Base-by-base conservation (phyloP, 1,140 invertebrate species). In the Triops longicaudatus region DNA sequence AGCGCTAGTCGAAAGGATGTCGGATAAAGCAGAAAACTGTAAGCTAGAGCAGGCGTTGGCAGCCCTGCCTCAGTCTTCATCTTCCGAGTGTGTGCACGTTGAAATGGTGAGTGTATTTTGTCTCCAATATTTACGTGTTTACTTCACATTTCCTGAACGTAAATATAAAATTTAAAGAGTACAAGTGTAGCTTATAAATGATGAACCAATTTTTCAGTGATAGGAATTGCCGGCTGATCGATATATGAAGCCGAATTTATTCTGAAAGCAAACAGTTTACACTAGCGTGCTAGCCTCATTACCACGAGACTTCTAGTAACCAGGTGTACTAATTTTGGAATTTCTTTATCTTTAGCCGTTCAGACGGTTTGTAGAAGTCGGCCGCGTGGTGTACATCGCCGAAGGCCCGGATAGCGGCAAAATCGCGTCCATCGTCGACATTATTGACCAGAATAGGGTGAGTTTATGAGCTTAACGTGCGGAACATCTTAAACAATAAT, bases 401-500 rank as follows among this genome's bases (percentile, higher is more conserved):
- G 91, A 95, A 84, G 97, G 97, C 17, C 87, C 89, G 74, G 85
- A 96, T 80, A 91, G 92, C 83, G 97, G 97, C 79, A 97, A 98
- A 87, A 86, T 98, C 74, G 91, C 93, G 79, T 89, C 90, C 80
- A 97, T 99, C 82, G 94, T 98, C 71, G 95, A 99, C 86, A 89
- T 99, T 81, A 96, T 99, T 82, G 97, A 99, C 84, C 96, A 98
- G 88, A 99, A 96, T 83, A 91, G 95, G 84, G 96, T 95, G 88
- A 89, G 88, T 85, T 79, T 4, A 37, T 78, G 80, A 27, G 11
- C 43, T 11, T 77, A 37, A 4, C 1, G 22, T n/a, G 31, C 77
- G 80, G 11, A 72, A 7, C 79, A 14, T 78, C 76, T 42, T 75
- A 74, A 73, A 27, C 42, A 22, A 31, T 5, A 77, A 31, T 43